Evolutionary conservation across 2,797 vertebrate genomes (phyloP), one percentile per base, ranked within the genome.

Genomic region (Acrossocheilus fasciatus): DNA sequence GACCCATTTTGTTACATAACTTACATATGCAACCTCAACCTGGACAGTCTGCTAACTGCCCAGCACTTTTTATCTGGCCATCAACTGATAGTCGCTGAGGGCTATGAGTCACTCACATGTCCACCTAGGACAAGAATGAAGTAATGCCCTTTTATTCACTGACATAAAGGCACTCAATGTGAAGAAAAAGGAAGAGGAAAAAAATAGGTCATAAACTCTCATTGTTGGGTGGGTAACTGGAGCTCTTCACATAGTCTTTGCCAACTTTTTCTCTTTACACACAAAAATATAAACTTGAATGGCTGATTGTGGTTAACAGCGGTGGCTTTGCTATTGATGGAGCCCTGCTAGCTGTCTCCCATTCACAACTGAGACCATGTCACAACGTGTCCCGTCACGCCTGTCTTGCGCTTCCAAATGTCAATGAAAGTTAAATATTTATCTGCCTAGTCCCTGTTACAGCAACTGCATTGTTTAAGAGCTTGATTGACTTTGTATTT

Each of bases 111-210:
- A 89, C 90, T 91, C 88, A 91, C 92, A 89, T 75, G 73, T 86
- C 84, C 80, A 91, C 92, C 85, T 23, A n/a, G 45, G 88, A 88
- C 88, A 86, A 66, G 75, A 86, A 85, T 93, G 93, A 94, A 91
- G 93, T 94, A 94, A 95, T 92, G 91, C 91, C 90, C 90, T 89
- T 93, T 93, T 45, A 36, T 92, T 93, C 90, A 91, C 91, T 88
- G 64, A 86, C 59, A 85, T 82, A 85, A 87, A 90, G 72, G 77
- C 82, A 59, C 74, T 82, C 50, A 23, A 69, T 85, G 23, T 62
- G 30, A 69, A 88, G 2, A 79, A 47, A 86, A 77, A 59, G 15
- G 78, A 50, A 62, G 45, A 66, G 81, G 77, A 80, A 83, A 81
- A 81, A 86, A 89, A 77, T 80, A 50, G 86, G 88, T 88, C 86